Conservation (phyloP, 2,888 invertebrate genomes). For the Margaritifera margaritifera region DNA sequence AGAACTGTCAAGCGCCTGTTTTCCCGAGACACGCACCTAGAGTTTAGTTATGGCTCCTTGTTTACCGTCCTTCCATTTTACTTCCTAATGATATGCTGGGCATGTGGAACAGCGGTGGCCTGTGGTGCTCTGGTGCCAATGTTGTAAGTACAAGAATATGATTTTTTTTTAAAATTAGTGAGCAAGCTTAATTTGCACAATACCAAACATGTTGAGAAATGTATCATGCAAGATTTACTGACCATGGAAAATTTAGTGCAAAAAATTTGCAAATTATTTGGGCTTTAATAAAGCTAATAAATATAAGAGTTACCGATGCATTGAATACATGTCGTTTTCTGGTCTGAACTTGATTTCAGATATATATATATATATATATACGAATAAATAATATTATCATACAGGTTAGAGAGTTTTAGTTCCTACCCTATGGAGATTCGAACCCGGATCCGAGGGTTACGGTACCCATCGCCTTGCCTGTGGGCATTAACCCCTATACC, state of each 20-base stretch:
- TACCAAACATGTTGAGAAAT: background rate
- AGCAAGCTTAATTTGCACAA: background rate
- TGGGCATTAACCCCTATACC: too few species aligned
- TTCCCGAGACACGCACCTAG: constrained; percentile 71
- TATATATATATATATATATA: too few species aligned
- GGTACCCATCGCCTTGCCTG: too few species aligned
- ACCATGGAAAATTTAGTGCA: too few species aligned
- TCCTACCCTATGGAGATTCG: too few species aligned
- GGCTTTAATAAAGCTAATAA: too few species aligned
- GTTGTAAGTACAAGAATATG: constrained; percentile 58
- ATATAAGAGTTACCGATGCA: too few species aligned
- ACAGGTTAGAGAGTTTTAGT: too few species aligned
- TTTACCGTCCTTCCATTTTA: constrained; percentile 69
- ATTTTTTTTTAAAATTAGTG: background rate
- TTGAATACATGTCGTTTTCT: too few species aligned
- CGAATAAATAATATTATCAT: too few species aligned
- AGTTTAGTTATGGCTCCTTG: constrained; percentile 70
- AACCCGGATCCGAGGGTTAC: too few species aligned
- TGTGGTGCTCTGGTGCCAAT: constrained; percentile 74
- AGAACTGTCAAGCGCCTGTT: constrained; percentile 72
- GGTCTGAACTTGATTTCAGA: too few species aligned
- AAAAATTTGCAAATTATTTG: background rate
- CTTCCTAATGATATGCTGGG: constrained; percentile 73
- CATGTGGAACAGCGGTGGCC: constrained; percentile 72
- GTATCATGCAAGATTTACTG: background rate